Conservation (phyloP, 64 coral and sea anemone genomes). For the Stichodactyla helianthus region DNA sequence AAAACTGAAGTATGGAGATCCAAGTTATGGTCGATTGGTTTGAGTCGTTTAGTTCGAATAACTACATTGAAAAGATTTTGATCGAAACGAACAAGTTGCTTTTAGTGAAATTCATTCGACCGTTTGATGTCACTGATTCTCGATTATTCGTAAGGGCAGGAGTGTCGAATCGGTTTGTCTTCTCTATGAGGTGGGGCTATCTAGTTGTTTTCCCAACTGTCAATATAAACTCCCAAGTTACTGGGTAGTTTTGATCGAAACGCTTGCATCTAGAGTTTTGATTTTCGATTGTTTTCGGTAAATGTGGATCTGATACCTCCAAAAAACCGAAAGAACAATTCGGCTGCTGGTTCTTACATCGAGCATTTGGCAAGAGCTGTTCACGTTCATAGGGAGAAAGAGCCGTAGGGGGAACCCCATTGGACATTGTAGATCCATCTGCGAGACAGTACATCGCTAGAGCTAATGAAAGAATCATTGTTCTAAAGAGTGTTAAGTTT, state of each 20-base stretch:
- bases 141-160: background rate
- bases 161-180: slow-evolving; percentile 7
- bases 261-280: background rate
- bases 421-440: background rate
- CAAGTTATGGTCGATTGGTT: background rate
- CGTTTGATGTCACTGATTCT: background rate
- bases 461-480: background rate
- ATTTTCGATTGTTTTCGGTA: slow-evolving; percentile 70
- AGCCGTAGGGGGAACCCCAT: background rate
- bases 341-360: background rate
- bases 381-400: background rate
- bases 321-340: slow-evolving; percentile 12
- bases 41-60: background rate
- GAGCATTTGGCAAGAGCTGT: slow-evolving; percentile 13
- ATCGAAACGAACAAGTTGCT: background rate
- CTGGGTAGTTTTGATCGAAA: background rate
- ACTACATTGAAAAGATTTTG: background rate
- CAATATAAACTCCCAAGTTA: background rate
- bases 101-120: background rate
- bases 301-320: slow-evolving; percentile 41
- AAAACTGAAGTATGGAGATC: background rate
- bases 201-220: background rate
- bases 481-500: background rate
- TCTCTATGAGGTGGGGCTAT: background rate
- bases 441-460: background rate